Evolutionary conservation across 2,888 invertebrate genomes (phyloP), one percentile per base, ranked within the genome.

Genomic region (Scaeva pyrastri): DNA sequence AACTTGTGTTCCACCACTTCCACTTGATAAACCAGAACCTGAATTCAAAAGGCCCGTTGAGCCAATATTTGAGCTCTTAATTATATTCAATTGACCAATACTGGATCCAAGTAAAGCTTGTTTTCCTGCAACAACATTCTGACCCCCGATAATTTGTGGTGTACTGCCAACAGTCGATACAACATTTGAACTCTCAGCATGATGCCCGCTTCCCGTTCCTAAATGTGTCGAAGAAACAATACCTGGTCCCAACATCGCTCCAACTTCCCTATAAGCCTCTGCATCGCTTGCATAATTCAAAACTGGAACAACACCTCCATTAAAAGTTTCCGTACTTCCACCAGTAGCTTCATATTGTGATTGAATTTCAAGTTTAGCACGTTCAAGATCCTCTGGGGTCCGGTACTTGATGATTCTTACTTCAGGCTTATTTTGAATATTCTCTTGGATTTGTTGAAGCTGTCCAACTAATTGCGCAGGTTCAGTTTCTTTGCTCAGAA

Each of bases 341-440:
- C 90, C 90, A 72, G 89, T 68, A 36, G 88, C 88, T 56, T 91
- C 89, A 72, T 91, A 91, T 84, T 91, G 90, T 19, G 89, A 88
- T 87, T 91, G 90, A 55, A 91, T 91, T 45, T 90, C 88, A n/a
- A 89, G 88, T 66, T 91, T 91, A 11, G 91, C 91, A 62, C 90
- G 89, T 45, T 88, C 89, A n/a, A 91, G 90, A 87, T 91, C 91
- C 84, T 90, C 89, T 11, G 90, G 89, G 1, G 91, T 91, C 58
- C 91, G 90, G 79, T 91, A 91, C 73, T 91, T 91, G 56, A 91
- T 89, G 52, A 91, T 90, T 78, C 90, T 91, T 12, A 91, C 91
- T 81, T 91, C 91, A 19, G 91, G 91, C 87, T 89, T 90, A 55
- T 80, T 89, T 82, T 72, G 88, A 0, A 88, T 83, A 55, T 77